Conservation (phyloP, 2,888 invertebrate species). For the Zaprionus obscuricornis region DNA sequence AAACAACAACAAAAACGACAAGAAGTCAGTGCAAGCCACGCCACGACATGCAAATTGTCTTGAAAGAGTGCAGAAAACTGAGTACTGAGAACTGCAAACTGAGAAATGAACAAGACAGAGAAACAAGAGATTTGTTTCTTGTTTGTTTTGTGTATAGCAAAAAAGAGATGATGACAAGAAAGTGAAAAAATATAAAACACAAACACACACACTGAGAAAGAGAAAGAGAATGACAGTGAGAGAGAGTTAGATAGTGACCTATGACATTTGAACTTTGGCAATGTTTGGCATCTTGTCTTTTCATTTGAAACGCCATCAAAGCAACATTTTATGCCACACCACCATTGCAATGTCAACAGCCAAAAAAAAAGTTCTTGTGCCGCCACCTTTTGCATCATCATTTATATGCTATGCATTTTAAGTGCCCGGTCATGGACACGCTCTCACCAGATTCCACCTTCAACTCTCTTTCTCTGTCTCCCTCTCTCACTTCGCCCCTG, state of each 20-base stretch:
- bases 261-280: conserved; percentile 42
- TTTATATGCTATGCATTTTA: conserved; percentile 51
- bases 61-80: conserved; percentile 19
- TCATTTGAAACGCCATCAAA: conserved; percentile 41
- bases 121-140: conserved; percentile 30
- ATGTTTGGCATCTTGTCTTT: conserved; percentile 3
- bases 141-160: background rate
- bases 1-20: conserved; percentile 26
- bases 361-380: conserved; percentile 28
- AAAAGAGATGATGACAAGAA: no score
- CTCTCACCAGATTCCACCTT: conserved; percentile 1
- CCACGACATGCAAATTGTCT: conserved; percentile 39
- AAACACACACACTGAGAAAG: no score
- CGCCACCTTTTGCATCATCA: conserved; percentile 45
- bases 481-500: background rate
- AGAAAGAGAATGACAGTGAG: background rate
- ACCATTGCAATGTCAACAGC: conserved; percentile 29
- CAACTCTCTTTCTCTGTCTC: background rate
- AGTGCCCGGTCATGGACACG: conserved; percentile 56
- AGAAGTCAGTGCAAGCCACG: conserved; percentile 40
- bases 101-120: conserved; percentile 26
- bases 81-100: conserved; percentile 33
- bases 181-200: no score
- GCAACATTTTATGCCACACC: conserved; percentile 14
- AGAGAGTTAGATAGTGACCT: conserved; percentile 28